These are phyloP conservation scores for Montipora capitata DNA, from an alignment of 92 coral and sea anemone species.

Conservation along the genomic window DNA sequence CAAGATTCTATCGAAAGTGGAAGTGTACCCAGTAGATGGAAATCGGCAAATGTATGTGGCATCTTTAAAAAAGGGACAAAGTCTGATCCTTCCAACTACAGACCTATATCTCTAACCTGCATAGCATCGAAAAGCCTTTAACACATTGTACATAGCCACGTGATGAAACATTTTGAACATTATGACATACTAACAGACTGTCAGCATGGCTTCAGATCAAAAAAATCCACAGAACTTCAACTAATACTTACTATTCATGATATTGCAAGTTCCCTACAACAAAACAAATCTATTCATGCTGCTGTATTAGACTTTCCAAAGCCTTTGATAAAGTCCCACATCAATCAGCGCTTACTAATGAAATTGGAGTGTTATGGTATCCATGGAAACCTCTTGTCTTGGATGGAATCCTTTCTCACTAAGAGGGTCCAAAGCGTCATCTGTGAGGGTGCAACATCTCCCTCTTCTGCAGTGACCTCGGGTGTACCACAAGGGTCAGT, in stretches of 20 bases:
- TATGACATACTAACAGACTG: constrained; percentile 41
- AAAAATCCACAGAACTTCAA: constrained; percentile 61
- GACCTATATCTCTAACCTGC: constrained; percentile 68
- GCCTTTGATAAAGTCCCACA: constrained; percentile 57
- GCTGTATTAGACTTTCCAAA: constrained; percentile 62
- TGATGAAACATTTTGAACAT: constrained; percentile 52
- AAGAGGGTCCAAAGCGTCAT: constrained; percentile 31
- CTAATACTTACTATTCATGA: constrained; percentile 60
- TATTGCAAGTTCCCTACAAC: constrained; percentile 37
- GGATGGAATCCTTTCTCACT: constrained; percentile 64
- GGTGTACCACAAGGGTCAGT: constrained; percentile 41
- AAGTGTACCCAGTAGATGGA: constrained; percentile 68
- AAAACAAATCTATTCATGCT: constrained; percentile 48
- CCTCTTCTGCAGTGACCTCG: constrained; percentile 29
- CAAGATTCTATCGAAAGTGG: constrained; percentile 51
- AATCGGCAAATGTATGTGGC: constrained; percentile 72
- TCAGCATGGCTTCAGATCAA: constrained; percentile 64
- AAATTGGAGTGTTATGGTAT: constrained; percentile 59
- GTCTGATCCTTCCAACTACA: constrained; percentile 59
- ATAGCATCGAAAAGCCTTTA: constrained; percentile 56
- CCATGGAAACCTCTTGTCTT: constrained; percentile 53
- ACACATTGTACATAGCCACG: constrained; percentile 46
- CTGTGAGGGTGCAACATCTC: constrained; percentile 45
- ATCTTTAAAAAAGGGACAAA: constrained; percentile 62
- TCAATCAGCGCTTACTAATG: constrained; percentile 50